phyloP scores from a whole-genome alignment of 2,113 vertebrate species.

The Prochilodus magdalenae region DNA sequence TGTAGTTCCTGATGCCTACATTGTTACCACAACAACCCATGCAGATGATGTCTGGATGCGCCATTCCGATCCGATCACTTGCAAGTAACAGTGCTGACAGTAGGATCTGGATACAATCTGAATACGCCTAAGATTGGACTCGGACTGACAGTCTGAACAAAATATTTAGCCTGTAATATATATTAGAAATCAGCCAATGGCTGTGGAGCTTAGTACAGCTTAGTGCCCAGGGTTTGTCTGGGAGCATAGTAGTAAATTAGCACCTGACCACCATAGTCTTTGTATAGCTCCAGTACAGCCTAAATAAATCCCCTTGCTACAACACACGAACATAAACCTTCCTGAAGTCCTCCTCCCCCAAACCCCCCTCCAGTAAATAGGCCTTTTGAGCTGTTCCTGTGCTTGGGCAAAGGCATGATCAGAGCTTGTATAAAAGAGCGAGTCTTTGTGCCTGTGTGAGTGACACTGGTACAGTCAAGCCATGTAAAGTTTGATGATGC shows the following conservation, averaged over 20 bases:
- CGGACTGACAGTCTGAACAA: no score
- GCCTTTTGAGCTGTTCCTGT: conserved; percentile 79
- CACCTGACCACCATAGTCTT: conserved; percentile 71
- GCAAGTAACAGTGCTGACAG: no score
- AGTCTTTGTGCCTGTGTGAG: conserved; percentile 89
- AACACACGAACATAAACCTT: conserved; percentile 19
- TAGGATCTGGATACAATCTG: no score
- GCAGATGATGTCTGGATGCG: no score
- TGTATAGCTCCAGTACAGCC: conserved; percentile 72
- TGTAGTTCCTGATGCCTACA: no score
- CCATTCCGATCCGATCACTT: no score
- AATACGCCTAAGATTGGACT: no score
- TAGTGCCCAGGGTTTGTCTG: conserved; percentile 68
- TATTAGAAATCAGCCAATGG: background rate
- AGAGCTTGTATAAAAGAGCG: conserved; percentile 93
- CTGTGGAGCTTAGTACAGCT: no score
- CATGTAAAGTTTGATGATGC: conserved; percentile 89
- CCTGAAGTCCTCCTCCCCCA: background rate
- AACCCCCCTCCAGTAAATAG: conserved; percentile 15
- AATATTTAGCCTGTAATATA: conserved; percentile 8
- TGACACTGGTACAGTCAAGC: conserved; percentile 87
- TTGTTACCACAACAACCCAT: no score
- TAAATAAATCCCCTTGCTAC: conserved; percentile 50
- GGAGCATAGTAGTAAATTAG: conserved; percentile 82
- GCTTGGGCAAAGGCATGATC: conserved; percentile 84